Percentiles rank a stretch among this genome's conserved stretches.
Conservation (phyloP, 1,140 invertebrate species). For the Heterodera schachtii region DNA sequence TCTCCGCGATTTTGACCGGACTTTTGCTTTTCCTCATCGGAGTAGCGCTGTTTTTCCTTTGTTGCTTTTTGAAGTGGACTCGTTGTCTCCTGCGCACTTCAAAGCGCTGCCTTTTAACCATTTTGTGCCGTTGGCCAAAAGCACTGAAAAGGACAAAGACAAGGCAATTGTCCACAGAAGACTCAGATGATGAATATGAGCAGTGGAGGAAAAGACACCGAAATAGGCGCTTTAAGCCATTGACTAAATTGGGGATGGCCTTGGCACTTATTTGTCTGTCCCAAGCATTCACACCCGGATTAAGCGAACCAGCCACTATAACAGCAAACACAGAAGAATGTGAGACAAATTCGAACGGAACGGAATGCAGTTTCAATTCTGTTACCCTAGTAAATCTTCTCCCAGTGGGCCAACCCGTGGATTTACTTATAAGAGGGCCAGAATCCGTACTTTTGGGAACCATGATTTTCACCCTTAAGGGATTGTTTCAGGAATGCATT, state of each 20-base stretch:
- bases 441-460: neutral
- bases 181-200: neutral
- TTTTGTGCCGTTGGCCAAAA: neutral
- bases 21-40: neutral
- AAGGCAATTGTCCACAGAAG: neutral
- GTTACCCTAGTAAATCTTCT: slow-evolving; percentile 1
- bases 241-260: neutral
- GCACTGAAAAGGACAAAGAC: neutral
- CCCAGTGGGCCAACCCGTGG: neutral
- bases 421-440: neutral
- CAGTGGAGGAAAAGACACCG: no score
- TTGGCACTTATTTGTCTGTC: neutral
- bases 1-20: neutral
- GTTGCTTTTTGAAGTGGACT: neutral
- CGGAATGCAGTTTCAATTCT: neutral
- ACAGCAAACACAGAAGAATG: neutral
- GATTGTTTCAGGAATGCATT: neutral
- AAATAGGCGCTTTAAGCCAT: neutral
- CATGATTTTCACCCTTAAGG: neutral
- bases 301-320: neutral
- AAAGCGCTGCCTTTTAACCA: neutral
- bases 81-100: neutral
- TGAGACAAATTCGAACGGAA: neutral
- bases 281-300: neutral
- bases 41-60: neutral